Conservation (phyloP, 2,888 invertebrate genomes). For the Tinea trinotella region DNA sequence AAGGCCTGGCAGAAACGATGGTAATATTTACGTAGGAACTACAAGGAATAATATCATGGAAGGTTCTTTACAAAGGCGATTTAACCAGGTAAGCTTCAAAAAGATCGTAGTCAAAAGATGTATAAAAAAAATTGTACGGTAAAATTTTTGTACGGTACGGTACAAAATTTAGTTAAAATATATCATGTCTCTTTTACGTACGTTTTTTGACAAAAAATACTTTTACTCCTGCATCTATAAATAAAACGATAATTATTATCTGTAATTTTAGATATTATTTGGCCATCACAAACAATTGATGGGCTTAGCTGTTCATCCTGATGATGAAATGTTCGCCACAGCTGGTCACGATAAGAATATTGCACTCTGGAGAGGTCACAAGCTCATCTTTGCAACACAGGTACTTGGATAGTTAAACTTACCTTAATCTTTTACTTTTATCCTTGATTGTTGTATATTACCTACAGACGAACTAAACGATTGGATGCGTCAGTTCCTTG, state of each 20-base stretch:
- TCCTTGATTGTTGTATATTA: too few species aligned
- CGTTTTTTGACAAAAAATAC: not conserved
- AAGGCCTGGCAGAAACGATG: constrained; percentile 88
- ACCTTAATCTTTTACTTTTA: constrained; percentile 9
- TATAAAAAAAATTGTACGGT: not conserved
- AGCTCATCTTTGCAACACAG: constrained; percentile 89
- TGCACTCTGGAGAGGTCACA: constrained; percentile 91
- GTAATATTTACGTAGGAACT: constrained; percentile 92
- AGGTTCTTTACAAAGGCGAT: constrained; percentile 90
- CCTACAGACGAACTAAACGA: too few species aligned
- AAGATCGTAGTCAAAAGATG: too few species aligned
- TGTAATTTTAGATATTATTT: constrained; percentile 77
- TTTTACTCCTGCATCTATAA: too few species aligned
- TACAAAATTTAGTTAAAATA: too few species aligned
- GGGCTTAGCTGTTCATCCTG: constrained; percentile 91
- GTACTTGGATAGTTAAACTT: constrained; percentile 54
- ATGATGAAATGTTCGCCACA: constrained; percentile 92
- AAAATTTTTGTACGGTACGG: too few species aligned
- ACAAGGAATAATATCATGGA: constrained; percentile 91
- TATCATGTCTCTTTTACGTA: too few species aligned
- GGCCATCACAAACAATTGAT: constrained; percentile 91
- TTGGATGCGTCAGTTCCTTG: too few species aligned
- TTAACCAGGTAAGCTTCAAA: constrained; percentile 86
- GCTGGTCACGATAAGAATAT: constrained; percentile 94
- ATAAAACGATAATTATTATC: not conserved